Evolutionary conservation across 2,888 invertebrate species (phyloP), one percentile per base, ranked within the genome.

Genomic region (Drosophila prostipennis): DNA sequence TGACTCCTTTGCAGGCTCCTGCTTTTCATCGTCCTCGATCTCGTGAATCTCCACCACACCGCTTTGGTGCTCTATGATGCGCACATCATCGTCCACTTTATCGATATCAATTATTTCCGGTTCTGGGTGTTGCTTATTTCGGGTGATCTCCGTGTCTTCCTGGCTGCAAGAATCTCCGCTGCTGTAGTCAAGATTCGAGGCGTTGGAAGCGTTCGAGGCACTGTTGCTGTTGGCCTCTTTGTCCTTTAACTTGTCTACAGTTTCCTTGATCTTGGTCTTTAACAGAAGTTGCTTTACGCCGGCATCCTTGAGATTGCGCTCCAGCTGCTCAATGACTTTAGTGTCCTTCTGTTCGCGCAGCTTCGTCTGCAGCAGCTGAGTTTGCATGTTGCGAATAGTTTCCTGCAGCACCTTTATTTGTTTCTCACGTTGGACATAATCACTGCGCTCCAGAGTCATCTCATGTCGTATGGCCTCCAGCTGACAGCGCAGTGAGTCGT

Each of bases 381-480:
- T 92, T 73, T 92, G 92, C 85, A 92, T 89, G 77, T 92, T 92
- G 26, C 92, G 87, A 68, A 92, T 92, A 23, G 92, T 92, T 74
- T 92, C 92, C 58, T 92, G 92, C n/a, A 92, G 75, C 13, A 92
- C 92, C 91, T 95, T 95, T 77, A 97, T 94, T 91, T 98, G 97
- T 84, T 96, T 96, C 19, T 97, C 97, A 90, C 97, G 97, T 68
- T 95, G 95, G 69, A 97, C 96, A 78, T 96, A 93, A 83, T 96
- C 98, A 29, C 95, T 94, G 89, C 97, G 96, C 26, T 98, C 94
- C 39, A 98, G 93, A 82, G 97, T 97, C 53, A 98, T 96, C 93
- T 98, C 98, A 92, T 98, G 98, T 91, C 97, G 97, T 90, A 97
- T 97, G 0, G 98, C 98, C 92, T 98, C 98, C 85, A 98, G 91